Base-by-base conservation (phyloP, 2,888 invertebrate species). In the Lochmaea crataegi region DNA sequence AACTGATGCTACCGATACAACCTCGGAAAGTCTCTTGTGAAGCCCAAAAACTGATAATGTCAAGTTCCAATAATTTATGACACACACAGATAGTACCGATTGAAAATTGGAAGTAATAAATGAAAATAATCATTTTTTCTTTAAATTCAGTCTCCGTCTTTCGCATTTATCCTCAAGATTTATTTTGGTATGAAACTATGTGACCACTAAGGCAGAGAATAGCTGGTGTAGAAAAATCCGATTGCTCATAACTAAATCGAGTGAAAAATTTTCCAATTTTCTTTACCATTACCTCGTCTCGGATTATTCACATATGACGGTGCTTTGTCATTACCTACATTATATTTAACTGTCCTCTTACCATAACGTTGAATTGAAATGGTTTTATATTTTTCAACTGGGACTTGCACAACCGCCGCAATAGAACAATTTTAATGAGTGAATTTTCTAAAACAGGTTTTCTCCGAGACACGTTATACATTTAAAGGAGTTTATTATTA, bases 261-360 rank as follows among this genome's bases (percentile, higher is more conserved):
- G 66, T 74, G 77, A 75, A 78, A 76, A 78, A 78, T 78, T 76
- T 73, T 75, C 70, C 78, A 80, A 80, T 80, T 80, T 78, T 78
- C 78, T 76, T 64, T 73, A 51, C 76, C 77, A 78, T 80, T 80
- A 77, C 74, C 73, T 76, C 69, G 61, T 65, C 71, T 71, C 64
- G 73, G 69, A 75, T 77, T 73, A 73, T 66, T 70, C 72, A 60
- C 68, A 72, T 68, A 65, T 64, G 68, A 68, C 58, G 68, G 73
- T 71, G 67, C 64, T 78, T 72, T 69, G 75, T 78, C 73, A 73
- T 73, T 69, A 68, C 65, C 18, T 73, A 74, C 68, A 68, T 76
- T 78, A 71, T 71, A 74, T 71, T 74, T 69, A 71, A 76, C 65
- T 75, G 73, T 53, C 66, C 42, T 65, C 63, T 64, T 72, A 68